Evolutionary conservation across 2,797 vertebrate genomes (phyloP), one percentile per base, ranked within the genome.

Genomic region (Eulemur rubriventer): DNA sequence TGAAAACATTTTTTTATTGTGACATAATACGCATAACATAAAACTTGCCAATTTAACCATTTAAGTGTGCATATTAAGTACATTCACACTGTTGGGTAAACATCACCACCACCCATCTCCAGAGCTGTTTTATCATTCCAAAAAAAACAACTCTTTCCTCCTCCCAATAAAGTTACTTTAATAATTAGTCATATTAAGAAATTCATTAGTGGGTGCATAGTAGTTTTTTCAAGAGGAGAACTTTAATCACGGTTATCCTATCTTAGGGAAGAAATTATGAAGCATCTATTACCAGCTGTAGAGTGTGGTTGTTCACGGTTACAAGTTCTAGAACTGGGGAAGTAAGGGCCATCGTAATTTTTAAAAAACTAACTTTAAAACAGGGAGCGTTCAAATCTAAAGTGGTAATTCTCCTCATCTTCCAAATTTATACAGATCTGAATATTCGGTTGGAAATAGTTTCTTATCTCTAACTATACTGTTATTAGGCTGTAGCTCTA

Each of bases 161-260:
- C 7, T 35, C 3, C 13, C 22, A 57, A 22, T 20, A 59, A 93
- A 73, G 7, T 67, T 85, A 88, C 12, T 81, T 92, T 89, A 26
- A 89, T 61, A 79, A 85, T 91, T 82, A 85, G 84, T 80, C 18
- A 33, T 46, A 79, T 55, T 78, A 81, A 92, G 2, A 79, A 91
- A 35, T 82, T 92, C 30, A 63, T 55, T 83, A 59, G 35, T 65
- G 48, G 33, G 48, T 69, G 4, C 4, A 17, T 52, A 79, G 26
- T n/a, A 50, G 30, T 38, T 61, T 83, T 96, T 48, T 48, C n/a
- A 90, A 86, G 30, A 85, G 24, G 16, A 67, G 41, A 93, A 48
- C 89, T 92, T 82, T 89, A 93, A 70, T 94, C 88, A 70, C 65
- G 18, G 28, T 79, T 91, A 88, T 70, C 48, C 24, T 93, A 82